phyloP scores from a whole-genome alignment of 1,140 invertebrate genomes.

The Drosophila kepulauana region DNA sequence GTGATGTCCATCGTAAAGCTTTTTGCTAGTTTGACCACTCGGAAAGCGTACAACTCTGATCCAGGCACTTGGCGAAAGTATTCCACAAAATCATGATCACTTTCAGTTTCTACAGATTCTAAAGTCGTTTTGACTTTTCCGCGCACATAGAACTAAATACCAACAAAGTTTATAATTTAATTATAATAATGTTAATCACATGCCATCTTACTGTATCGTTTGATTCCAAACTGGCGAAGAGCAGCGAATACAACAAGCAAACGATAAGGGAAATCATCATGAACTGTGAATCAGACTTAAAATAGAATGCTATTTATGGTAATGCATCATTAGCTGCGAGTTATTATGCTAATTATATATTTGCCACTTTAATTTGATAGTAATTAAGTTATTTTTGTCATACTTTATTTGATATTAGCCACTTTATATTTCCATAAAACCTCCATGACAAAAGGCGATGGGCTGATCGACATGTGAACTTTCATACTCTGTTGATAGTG shows the following conservation, averaged over 20 bases:
- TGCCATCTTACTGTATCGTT: too few relatives aligned
- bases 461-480: conserved; percentile 27
- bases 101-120: conserved; percentile 44
- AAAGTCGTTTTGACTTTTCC: conserved; percentile 35
- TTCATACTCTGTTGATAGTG: conserved; percentile 38
- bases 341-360: too few relatives aligned
- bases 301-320: too few relatives aligned
- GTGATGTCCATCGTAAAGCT: conserved; percentile 34
- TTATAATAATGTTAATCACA: background rate
- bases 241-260: too few relatives aligned
- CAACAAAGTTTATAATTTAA: background rate
- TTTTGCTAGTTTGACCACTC: conserved; percentile 34
- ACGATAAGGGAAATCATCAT: too few relatives aligned
- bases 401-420: too few relatives aligned
- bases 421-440: conserved; percentile 39
- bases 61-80: conserved; percentile 39
- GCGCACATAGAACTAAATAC: background rate
- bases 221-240: too few relatives aligned
- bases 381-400: too few relatives aligned
- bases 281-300: too few relatives aligned
- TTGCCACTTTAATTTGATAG: too few relatives aligned
- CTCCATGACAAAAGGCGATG: conserved; percentile 33
- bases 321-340: too few relatives aligned
- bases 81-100: conserved; percentile 56
- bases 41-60: conserved; percentile 32